Evolutionary conservation across 2,113 vertebrate genomes (phyloP), one percentile per base, ranked within the genome.

Genomic region (Phyllopteryx taeniolatus): DNA sequence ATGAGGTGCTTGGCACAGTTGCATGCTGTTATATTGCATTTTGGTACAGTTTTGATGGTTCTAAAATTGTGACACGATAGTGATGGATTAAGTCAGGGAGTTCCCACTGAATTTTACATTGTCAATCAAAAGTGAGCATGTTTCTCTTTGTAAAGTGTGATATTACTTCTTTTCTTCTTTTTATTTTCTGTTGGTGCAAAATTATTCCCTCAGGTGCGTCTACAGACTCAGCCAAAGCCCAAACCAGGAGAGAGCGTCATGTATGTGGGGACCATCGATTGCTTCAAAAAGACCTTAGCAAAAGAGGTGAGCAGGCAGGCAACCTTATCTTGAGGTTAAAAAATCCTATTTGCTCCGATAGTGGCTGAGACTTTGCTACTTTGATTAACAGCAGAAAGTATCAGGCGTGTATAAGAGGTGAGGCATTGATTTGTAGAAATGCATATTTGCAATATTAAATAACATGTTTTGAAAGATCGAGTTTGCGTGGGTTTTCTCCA

Each of bases 191-290:
- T 59, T 43, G 8, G 39, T 70, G 35, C 51, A 22, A 33, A 72
- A 10, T 27, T 43, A 56, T 49, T 67, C 47, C 44, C 68, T 71
- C 77, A 99, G 97, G 98, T 99, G 74, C 94, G 97, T 47, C 88
- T 99, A 76, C 98, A 99, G 84, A 99, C 97, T 20, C 96, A 98
- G 77, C 91, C 95, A 1, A 93, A 92, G 42, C 91, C 94, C 9
- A 89, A 87, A 81, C 93, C 95, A 2, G 98, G 96, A 20, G 92
- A 97, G 70, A 5, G 76, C 3, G 88, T 70, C 0, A 11, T 94
- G 53, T 99, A 97, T 73, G 78, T 90, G 10, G 98, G 98, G 60
- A 99, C 98, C 60, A 90, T 98, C 12, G 96, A 99, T 88, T 99
- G 98, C 83, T 97, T 95, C 82, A 94, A 82, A 79, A 97, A 98